phyloP scores from a whole-genome alignment of 2,113 vertebrate species.

The Halcyon malimbica region DNA sequence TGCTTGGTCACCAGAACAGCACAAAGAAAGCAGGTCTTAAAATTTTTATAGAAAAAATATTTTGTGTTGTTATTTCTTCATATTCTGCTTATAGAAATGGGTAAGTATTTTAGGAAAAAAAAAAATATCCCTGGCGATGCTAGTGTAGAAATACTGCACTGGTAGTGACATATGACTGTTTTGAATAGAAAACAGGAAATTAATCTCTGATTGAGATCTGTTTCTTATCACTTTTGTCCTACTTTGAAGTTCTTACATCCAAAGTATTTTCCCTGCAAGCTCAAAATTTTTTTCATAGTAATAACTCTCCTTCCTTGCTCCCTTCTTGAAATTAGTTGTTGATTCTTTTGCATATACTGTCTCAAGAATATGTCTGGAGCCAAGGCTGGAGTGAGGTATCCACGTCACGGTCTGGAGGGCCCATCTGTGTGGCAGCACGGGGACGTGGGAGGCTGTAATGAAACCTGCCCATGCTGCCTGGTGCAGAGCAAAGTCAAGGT shows the following conservation, averaged over 20 bases:
- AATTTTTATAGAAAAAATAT: background rate
- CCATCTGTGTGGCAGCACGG: background rate
- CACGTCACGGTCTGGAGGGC: background rate
- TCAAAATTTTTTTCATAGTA: conserved; percentile 18
- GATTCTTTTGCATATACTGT: background rate
- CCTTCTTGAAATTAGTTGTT: background rate
- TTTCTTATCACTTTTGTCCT: conserved; percentile 38
- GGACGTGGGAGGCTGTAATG: background rate
- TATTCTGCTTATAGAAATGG: background rate
- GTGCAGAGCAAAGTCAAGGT: background rate
- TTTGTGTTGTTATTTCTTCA: background rate
- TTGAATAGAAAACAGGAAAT: conserved; percentile 48
- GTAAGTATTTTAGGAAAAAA: background rate
- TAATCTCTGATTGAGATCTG: conserved; percentile 27
- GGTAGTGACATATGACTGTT: background rate
- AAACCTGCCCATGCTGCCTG: background rate
- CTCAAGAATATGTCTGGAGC: background rate
- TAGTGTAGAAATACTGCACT: background rate
- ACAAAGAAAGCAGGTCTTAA: background rate
- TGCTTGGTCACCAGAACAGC: background rate
- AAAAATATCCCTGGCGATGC: background rate
- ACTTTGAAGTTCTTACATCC: background rate
- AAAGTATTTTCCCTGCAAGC: conserved; percentile 20
- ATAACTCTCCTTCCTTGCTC: background rate
- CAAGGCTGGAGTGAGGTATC: background rate